These are phyloP conservation scores for Limulus polyphemus DNA, from an alignment of 2,888 invertebrate genomes.

Conservation along the genomic window DNA sequence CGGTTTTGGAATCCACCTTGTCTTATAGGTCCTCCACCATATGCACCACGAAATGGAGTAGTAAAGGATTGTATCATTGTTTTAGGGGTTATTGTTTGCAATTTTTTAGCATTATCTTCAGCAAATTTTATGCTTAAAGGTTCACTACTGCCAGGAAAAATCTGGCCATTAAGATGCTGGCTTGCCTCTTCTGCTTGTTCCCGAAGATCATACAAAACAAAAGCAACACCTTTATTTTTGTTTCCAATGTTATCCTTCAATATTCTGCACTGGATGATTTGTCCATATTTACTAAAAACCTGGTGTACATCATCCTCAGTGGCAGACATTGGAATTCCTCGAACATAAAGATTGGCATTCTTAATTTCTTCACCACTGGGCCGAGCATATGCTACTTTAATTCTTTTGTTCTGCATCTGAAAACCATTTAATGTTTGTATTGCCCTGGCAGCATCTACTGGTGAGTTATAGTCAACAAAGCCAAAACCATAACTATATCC, in stretches of 20 bases:
- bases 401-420: slow-evolving; percentile 74
- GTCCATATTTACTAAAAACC: slow-evolving; percentile 74
- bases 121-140: slow-evolving; percentile 73
- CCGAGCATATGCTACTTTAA: slow-evolving; percentile 86
- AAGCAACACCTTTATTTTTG: slow-evolving; percentile 77
- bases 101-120: slow-evolving; percentile 61
- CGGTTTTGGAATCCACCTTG: slow-evolving; percentile 12
- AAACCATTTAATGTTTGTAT: slow-evolving; percentile 76
- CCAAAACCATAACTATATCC: slow-evolving; percentile 94
- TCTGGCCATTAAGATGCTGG: slow-evolving; percentile 61
- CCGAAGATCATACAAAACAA: slow-evolving; percentile 63
- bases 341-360: slow-evolving; percentile 85
- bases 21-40: slow-evolving; percentile 15
- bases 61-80: neutral
- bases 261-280: slow-evolving; percentile 83
- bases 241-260: slow-evolving; percentile 78
- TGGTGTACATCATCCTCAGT: slow-evolving; percentile 64
- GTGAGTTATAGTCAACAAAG: slow-evolving; percentile 77
- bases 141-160: slow-evolving; percentile 68
- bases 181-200: slow-evolving; percentile 85
- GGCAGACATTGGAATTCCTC: slow-evolving; percentile 57
- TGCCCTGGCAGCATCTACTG: slow-evolving; percentile 72
- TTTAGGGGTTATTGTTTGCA: slow-evolving; percentile 1
- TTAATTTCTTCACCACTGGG: slow-evolving; percentile 84
- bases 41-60: slow-evolving; percentile 8